Percentiles rank a stretch among this genome's conserved stretches.
phyloP scores from a whole-genome alignment of 2,113 vertebrate species.

The Microcebus ravelobensis region DNA sequence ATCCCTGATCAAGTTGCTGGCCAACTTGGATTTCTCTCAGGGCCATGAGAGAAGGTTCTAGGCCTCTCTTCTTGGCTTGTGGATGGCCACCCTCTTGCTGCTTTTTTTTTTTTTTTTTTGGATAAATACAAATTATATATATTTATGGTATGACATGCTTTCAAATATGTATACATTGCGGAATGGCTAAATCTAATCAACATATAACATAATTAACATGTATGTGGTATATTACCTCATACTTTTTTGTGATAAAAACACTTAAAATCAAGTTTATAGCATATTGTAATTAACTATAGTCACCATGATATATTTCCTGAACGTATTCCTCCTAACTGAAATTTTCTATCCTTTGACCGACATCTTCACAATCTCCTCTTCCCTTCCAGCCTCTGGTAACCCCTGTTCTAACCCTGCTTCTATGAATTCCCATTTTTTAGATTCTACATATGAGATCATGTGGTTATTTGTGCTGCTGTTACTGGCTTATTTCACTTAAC shows the following conservation, averaged over 20 bases:
- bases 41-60: neutral
- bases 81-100: neutral
- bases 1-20: neutral
- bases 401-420: neutral
- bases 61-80: neutral
- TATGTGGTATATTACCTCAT: neutral
- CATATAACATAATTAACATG: neutral
- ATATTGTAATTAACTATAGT: neutral
- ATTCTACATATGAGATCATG: neutral
- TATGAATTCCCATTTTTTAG: neutral
- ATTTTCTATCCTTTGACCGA: neutral
- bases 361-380: neutral
- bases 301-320: neutral
- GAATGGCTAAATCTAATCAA: neutral
- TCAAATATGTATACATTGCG: neutral
- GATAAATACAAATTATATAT: neutral
- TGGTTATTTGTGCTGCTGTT: neutral
- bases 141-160: neutral
- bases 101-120: neutral
- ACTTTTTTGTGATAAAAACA: neutral
- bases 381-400: neutral
- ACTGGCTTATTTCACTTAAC: neutral
- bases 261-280: neutral
- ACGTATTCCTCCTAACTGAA: neutral
- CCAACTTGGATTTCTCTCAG: neutral